Percentiles rank a stretch among this genome's conserved stretches.
Conservation (phyloP, 2,888 invertebrate species). For the Nemapogon koenigi region DNA sequence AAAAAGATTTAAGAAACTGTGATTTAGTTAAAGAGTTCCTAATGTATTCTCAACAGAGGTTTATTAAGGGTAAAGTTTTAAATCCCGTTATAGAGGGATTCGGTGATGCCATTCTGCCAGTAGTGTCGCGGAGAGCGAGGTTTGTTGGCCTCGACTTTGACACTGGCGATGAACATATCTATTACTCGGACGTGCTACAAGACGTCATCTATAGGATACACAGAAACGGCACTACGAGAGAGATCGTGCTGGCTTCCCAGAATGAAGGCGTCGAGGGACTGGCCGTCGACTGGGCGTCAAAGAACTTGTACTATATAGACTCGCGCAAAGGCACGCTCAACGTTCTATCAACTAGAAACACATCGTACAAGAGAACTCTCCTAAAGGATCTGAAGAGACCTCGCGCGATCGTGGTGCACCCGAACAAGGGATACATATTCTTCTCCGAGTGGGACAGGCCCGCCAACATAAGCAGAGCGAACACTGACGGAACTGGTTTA, state of each 20-base stretch:
- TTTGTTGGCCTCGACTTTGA: conserved; percentile 97
- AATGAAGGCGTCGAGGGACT: conserved; percentile 97
- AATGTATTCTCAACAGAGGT: conserved; percentile 94
- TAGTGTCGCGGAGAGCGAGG: conserved; percentile 88
- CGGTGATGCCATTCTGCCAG: conserved; percentile 94
- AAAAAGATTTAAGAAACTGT: conserved; percentile 78
- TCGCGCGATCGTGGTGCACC: conserved; percentile 95
- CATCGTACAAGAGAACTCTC: conserved; percentile 82
- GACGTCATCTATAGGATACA: conserved; percentile 90
- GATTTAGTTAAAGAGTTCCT: conserved; percentile 85
- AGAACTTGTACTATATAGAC: conserved; percentile 95
- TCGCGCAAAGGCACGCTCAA: conserved; percentile 93
- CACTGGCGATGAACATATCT: conserved; percentile 87
- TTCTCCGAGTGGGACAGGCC: conserved; percentile 97
- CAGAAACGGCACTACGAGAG: conserved; percentile 78
- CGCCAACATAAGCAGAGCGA: conserved; percentile 93
- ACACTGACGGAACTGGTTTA: conserved; percentile 87
- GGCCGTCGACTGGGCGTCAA: conserved; percentile 95
- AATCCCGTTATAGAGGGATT: conserved; percentile 90
- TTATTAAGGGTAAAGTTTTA: conserved; percentile 92
- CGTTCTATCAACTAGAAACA: conserved; percentile 87
- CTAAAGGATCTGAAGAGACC: conserved; percentile 90
- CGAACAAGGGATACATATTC: conserved; percentile 92
- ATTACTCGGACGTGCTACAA: conserved; percentile 96
- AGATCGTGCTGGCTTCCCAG: conserved; percentile 92